These are phyloP conservation scores for Aspidiotus rigidus DNA, from an alignment of 2,888 invertebrate genomes.

Conservation along the genomic window DNA sequence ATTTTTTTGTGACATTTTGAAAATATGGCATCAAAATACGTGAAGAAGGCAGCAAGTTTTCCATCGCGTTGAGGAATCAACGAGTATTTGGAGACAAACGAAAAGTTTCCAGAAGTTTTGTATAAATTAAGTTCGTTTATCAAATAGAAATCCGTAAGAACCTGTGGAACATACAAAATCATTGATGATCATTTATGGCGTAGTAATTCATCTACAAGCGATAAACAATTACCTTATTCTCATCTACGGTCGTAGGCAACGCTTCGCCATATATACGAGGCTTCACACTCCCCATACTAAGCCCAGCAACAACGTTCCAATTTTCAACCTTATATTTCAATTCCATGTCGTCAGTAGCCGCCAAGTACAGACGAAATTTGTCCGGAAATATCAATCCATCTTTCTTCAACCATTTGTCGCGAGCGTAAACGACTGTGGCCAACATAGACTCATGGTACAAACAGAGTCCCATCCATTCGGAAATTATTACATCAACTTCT, in stretches of 20 bases:
- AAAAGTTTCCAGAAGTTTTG: slow-evolving; percentile 9
- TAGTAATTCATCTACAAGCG: slow-evolving; percentile 1
- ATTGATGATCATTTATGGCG: neutral
- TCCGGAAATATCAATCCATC: slow-evolving; percentile 19
- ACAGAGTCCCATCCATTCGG: slow-evolving; percentile 30
- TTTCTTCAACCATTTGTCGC: slow-evolving; percentile 13
- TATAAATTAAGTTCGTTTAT: slow-evolving; percentile 9
- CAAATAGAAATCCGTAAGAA: slow-evolving; percentile 6
- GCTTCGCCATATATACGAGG: slow-evolving; percentile 3
- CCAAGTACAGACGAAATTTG: slow-evolving; percentile 4
- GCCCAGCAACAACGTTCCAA: slow-evolving; percentile 3
- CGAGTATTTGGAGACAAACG: neutral
- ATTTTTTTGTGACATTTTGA: slow-evolving; percentile 55
- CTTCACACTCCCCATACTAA: slow-evolving; percentile 1
- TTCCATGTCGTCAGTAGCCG: neutral
- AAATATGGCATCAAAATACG: slow-evolving; percentile 82
- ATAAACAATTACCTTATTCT: slow-evolving; percentile 7
- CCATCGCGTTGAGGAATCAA: slow-evolving; percentile 10
- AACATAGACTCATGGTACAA: slow-evolving; percentile 25
- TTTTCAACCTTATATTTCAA: neutral
- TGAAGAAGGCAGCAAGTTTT: slow-evolving; percentile 8
- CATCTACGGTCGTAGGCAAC: neutral
- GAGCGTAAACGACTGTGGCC: slow-evolving; percentile 19
- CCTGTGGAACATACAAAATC: slow-evolving; percentile 3
- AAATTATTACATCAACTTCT: slow-evolving; percentile 19